These are phyloP conservation scores for Pristionchus japonicus DNA, from an alignment of 2,888 invertebrate species.

Conservation along the genomic window DNA sequence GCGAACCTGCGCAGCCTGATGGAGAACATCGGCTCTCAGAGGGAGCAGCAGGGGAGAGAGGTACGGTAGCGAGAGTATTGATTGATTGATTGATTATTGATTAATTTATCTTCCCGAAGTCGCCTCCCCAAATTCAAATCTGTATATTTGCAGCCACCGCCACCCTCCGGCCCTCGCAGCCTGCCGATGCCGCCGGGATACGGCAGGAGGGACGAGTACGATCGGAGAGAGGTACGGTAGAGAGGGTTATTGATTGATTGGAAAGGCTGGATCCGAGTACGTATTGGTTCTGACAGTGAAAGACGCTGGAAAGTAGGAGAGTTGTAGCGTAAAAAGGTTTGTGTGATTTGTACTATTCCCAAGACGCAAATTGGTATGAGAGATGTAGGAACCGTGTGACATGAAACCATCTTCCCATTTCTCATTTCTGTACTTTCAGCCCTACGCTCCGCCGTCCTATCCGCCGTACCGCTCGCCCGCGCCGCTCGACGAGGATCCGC, in stretches of 20 bases:
- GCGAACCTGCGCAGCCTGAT: not conserved
- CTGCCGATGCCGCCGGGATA: conserved; percentile 25
- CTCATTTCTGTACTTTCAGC: not conserved
- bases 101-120: too few relatives aligned
- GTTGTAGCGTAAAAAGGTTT: too few relatives aligned
- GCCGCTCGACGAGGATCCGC: conserved; percentile 40
- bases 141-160: too few relatives aligned
- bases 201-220: conserved; percentile 7
- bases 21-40: too few relatives aligned
- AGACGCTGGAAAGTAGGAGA: too few relatives aligned
- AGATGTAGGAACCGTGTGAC: not conserved
- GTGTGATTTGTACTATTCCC: too few relatives aligned
- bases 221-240: conserved; percentile 34
- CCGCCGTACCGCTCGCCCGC: conserved; percentile 12
- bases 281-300: not conserved
- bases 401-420: not conserved
- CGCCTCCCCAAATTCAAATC: too few relatives aligned
- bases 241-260: not conserved
- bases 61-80: too few relatives aligned
- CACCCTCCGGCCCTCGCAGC: not conserved
- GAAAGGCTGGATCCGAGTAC: not conserved
- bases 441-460: not conserved
- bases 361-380: too few relatives aligned
- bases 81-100: too few relatives aligned
- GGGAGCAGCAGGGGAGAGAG: too few relatives aligned